phyloP scores from a whole-genome alignment of 2,113 vertebrate genomes.

The Cathartes aura region DNA sequence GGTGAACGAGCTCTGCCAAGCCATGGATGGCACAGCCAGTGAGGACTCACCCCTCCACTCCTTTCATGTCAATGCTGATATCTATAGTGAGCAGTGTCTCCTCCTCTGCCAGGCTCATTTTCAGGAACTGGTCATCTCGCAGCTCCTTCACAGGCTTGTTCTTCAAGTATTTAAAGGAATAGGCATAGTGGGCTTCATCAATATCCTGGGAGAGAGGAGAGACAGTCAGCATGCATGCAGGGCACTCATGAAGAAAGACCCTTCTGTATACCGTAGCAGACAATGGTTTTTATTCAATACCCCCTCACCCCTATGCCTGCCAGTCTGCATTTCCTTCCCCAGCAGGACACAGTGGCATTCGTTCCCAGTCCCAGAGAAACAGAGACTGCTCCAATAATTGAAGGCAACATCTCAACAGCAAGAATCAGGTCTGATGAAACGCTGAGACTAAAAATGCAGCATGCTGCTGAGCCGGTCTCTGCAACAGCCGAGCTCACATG shows the following conservation, averaged over 20 bases:
- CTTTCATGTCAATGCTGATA: constrained; percentile 95
- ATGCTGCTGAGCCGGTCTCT: background rate
- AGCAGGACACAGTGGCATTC: constrained; percentile 12
- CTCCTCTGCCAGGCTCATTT: constrained; percentile 93
- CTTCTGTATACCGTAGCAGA: background rate
- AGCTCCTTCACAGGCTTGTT: constrained; percentile 98
- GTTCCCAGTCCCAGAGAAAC: background rate
- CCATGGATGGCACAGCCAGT: background rate
- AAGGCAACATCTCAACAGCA: background rate
- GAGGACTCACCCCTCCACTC: constrained; percentile 90
- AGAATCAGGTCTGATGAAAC: background rate
- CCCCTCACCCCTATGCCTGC: background rate
- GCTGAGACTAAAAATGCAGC: background rate
- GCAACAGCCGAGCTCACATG: background rate
- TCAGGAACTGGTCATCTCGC: constrained; percentile 95
- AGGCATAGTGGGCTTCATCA: constrained; percentile 95
- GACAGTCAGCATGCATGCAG: background rate
- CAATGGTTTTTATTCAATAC: background rate
- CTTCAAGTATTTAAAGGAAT: constrained; percentile 97
- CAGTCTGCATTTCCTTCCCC: constrained; percentile 24
- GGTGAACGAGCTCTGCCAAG: background rate
- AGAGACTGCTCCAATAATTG: background rate
- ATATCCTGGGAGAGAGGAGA: constrained; percentile 81
- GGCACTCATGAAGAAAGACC: background rate
- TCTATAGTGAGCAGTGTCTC: constrained; percentile 91